phyloP scores from a whole-genome alignment of 2,113 vertebrate species.

The Rutilus rutilus region DNA sequence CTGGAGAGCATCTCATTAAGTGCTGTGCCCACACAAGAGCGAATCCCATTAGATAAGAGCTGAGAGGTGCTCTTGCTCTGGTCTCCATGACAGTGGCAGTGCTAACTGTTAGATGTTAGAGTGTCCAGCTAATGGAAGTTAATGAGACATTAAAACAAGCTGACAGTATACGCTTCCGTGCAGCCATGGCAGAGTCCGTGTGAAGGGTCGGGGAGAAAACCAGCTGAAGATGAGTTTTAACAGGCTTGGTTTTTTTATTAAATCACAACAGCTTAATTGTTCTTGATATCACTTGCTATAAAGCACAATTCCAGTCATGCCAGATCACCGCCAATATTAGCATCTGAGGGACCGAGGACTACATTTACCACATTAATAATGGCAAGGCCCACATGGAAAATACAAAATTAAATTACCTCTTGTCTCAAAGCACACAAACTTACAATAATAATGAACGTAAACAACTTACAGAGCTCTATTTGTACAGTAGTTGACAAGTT shows the following conservation, averaged over 20 bases:
- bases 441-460: no score
- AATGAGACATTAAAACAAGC: slow-evolving; percentile 55
- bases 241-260: slow-evolving; percentile 19
- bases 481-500: neutral
- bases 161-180: slow-evolving; percentile 39
- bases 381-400: neutral
- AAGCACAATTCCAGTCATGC: neutral
- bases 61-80: slow-evolving; percentile 15
- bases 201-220: slow-evolving; percentile 5
- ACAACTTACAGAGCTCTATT: no score
- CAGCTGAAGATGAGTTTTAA: neutral
- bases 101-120: slow-evolving; percentile 37
- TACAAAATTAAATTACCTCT: neutral
- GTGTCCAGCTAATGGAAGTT: slow-evolving; percentile 52
- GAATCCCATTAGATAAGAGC: neutral
- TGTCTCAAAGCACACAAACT: no score
- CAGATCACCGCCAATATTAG: neutral
- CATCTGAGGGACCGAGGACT: neutral
- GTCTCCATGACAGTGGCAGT: slow-evolving; percentile 51
- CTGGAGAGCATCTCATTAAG: slow-evolving; percentile 26
- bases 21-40: slow-evolving; percentile 25
- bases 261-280: slow-evolving; percentile 26
- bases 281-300: neutral
- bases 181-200: slow-evolving; percentile 8
- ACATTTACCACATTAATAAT: neutral